A percentile compares a stretch with the other conserved stretches of the same genome.
Evolutionary conservation across 1,140 invertebrate genomes (phyloP).

Genomic region (Campoletis sonorensis): DNA sequence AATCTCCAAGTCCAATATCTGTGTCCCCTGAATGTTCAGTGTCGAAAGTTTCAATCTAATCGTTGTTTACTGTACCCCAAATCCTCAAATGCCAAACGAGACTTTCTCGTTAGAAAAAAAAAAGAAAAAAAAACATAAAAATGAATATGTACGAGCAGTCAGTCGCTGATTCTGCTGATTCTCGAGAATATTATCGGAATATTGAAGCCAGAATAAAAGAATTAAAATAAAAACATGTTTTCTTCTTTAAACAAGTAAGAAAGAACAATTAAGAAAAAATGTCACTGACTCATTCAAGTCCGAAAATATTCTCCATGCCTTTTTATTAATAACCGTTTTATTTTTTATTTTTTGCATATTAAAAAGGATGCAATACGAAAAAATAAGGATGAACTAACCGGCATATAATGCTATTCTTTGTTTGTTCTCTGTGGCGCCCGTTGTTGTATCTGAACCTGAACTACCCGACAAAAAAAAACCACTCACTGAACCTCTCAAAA

Average conservation of each 20-base stretch:
- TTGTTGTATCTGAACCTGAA: slow-evolving; percentile 74
- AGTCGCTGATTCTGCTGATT: slow-evolving; percentile 51
- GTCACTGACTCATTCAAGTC: neutral
- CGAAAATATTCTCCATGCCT: slow-evolving; percentile 10
- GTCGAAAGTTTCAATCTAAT: slow-evolving; percentile 68
- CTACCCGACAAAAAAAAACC: slow-evolving; percentile 72
- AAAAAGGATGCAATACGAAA: slow-evolving; percentile 28
- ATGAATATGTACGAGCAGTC: slow-evolving; percentile 27
- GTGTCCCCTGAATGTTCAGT: slow-evolving; percentile 67
- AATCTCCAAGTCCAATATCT: slow-evolving; percentile 56
- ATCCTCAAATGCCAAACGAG: slow-evolving; percentile 39
- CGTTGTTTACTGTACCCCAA: slow-evolving; percentile 65
- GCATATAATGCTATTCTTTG: slow-evolving; percentile 75
- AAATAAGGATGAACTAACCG: slow-evolving; percentile 67
- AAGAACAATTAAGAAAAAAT: too few species aligned
- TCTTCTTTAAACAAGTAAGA: too few species aligned
- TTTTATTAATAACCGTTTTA: slow-evolving; percentile 36
- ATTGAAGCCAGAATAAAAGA: neutral
- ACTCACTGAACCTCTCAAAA: slow-evolving; percentile 74
- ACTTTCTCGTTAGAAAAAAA: slow-evolving; percentile 42
- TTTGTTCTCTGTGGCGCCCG: slow-evolving; percentile 76
- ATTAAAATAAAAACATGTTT: too few species aligned
- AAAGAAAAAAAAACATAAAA: slow-evolving; percentile 29
- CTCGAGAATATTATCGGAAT: slow-evolving; percentile 1
- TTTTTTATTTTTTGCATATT: slow-evolving; percentile 29